Evolutionary conservation across 2,888 invertebrate species (phyloP).

Genomic region (Harpalus rubripes): DNA sequence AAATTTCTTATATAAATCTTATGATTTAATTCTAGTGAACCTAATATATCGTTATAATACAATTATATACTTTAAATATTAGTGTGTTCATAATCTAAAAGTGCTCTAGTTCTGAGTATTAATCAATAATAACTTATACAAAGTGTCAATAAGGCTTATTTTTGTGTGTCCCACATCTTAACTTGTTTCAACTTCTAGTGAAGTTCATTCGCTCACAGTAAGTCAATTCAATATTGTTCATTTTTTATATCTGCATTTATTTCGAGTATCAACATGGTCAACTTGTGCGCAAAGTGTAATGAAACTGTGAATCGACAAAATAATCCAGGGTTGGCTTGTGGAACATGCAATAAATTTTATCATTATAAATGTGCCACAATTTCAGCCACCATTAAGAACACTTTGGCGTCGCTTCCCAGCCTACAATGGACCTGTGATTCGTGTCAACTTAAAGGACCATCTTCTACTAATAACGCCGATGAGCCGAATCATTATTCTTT

Average conservation of each 20-base stretch:
- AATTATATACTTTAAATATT: not conserved
- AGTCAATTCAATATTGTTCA: not conserved
- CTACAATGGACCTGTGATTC: not conserved
- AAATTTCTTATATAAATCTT: not conserved
- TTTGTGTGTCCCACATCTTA: not conserved
- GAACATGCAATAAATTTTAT: not conserved
- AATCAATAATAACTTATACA: not conserved
- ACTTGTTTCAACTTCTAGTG: not conserved
- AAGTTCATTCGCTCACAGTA: conserved; percentile 1
- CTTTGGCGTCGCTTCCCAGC: not conserved
- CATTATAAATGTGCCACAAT: conserved; percentile 3
- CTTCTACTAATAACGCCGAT: not conserved
- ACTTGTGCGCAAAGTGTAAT: conserved; percentile 21
- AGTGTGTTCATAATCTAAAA: not conserved
- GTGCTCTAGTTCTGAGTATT: not conserved
- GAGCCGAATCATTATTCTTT: not conserved
- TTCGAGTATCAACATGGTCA: not conserved
- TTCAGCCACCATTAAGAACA: not conserved
- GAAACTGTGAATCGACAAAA: conserved; percentile 3
- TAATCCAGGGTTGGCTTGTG: conserved; percentile 29
- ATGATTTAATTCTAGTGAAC: not conserved
- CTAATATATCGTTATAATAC: not conserved
- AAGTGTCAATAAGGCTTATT: conserved; percentile 8
- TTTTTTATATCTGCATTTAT: not conserved
- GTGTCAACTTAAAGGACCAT: not conserved